phyloP scores from a whole-genome alignment of 2,797 vertebrate species.

The Centropyge bicolor region DNA sequence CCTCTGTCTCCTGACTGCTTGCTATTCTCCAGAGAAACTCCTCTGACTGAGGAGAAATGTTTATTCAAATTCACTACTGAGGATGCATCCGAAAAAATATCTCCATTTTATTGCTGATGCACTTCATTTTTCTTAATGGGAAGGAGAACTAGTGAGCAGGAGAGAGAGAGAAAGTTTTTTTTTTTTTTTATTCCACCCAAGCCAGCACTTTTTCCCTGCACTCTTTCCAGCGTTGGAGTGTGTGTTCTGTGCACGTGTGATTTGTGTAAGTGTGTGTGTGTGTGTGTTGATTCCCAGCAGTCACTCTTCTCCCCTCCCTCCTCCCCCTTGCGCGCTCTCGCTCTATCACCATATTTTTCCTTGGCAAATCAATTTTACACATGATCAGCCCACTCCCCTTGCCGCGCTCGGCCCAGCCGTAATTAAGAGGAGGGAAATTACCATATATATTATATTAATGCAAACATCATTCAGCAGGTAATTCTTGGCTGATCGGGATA shows the following conservation, averaged over 20 bases:
- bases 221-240: constrained; percentile 70
- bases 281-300: constrained; percentile 79
- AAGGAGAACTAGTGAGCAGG: constrained; percentile 76
- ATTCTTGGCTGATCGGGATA: constrained; percentile 99
- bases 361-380: constrained; percentile 99
- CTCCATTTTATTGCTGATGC: constrained; percentile 86
- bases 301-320: constrained; percentile 81
- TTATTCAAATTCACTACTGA: constrained; percentile 81
- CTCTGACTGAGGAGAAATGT: constrained; percentile 70
- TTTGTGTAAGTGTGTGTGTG: constrained; percentile 69
- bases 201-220: constrained; percentile 88
- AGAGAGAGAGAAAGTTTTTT: constrained; percentile 66
- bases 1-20: constrained; percentile 74
- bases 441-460: constrained; percentile 99
- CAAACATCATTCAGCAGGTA: constrained; percentile 99
- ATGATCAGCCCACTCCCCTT: constrained; percentile 99
- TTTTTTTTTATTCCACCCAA: constrained; percentile 75
- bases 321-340: constrained; percentile 86
- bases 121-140: constrained; percentile 86
- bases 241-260: constrained; percentile 61
- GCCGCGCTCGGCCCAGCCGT: constrained; percentile 97
- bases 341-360: constrained; percentile 99
- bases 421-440: constrained; percentile 99
- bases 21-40: constrained; percentile 76
- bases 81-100: constrained; percentile 78